Base-by-base conservation (phyloP, 2,797 vertebrate species). In the Etheostoma nigrum region DNA sequence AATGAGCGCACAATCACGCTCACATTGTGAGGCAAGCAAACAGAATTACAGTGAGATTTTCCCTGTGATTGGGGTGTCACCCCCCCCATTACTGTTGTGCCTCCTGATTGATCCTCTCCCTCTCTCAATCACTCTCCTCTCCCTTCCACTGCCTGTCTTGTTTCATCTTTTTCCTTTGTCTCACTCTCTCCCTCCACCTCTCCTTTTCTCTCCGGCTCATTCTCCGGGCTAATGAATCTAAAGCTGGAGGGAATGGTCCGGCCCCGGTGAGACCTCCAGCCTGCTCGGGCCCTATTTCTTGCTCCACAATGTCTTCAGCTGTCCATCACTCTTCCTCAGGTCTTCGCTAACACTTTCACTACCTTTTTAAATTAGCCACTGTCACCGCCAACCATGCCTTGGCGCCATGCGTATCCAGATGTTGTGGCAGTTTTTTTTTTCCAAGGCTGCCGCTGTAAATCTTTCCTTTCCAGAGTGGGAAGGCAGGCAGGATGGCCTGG, bases 361-460 rank as follows among this genome's bases (percentile, higher is more conserved):
- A 84, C 87, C 91, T 92, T 40, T 40, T 92, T 93, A 93, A 94
- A 95, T 92, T 89, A 92, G 88, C 88, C 90, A 66, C 89, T 85
- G 88, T 91, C 93, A 88, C 87, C 72, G 74, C 75, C 76, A 69
- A 70, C 79, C 88, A 52, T 83, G 76, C 88, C 80, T 86, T 7
- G 53, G 80, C 47, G 64, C 73, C 81, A 40, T 48, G 23, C 74
- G 13, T 25, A 80, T 91, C 90, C 92, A 94, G 92, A 94, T 94
- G 92, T 92, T 88, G 72, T 64, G 19, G 74, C 73, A 67, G 59
- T 60, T 81, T 85, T 81, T 40, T 75, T 69, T 70, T 40, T 70
- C 64, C 63, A 19, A 78, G 18, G 45, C 81, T 57, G 76, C 80
- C 19, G 75, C 82, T 75, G 85, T 94, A 92, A 92, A 92, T 91